Percentiles rank a stretch among this genome's conserved stretches.
phyloP scores from a whole-genome alignment of 1,140 invertebrate species.

The Drosophila pruinosa region DNA sequence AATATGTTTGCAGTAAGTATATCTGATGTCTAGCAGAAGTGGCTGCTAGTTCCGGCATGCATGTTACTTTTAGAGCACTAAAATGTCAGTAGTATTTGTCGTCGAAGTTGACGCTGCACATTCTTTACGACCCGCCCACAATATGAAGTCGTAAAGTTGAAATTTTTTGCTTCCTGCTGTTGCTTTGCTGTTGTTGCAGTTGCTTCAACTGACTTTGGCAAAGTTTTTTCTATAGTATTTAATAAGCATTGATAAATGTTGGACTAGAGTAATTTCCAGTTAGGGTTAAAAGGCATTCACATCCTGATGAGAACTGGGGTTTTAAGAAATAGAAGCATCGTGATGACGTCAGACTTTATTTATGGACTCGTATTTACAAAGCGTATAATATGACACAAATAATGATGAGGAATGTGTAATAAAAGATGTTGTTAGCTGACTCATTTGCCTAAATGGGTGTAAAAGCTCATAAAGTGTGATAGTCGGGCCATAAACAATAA shows the following conservation, averaged over 20 bases:
- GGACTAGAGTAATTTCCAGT: slow-evolving; percentile 47
- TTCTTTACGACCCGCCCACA: slow-evolving; percentile 78
- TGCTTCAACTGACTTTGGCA: slow-evolving; percentile 21
- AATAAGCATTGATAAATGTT: slow-evolving; percentile 72
- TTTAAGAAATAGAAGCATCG: no score
- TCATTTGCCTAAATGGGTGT: slow-evolving; percentile 45
- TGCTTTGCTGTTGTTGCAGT: slow-evolving; percentile 39
- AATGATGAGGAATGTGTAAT: slow-evolving; percentile 44
- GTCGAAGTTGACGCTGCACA: slow-evolving; percentile 67
- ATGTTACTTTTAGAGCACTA: slow-evolving; percentile 50
- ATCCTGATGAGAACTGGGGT: slow-evolving; percentile 34
- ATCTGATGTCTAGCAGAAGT: slow-evolving; percentile 66
- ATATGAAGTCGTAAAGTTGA: slow-evolving; percentile 80
- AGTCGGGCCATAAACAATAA: neutral
- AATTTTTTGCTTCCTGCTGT: slow-evolving; percentile 76
- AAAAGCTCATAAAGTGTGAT: slow-evolving; percentile 24
- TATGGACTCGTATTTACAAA: slow-evolving; percentile 59
- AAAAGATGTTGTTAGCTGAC: slow-evolving; percentile 44
- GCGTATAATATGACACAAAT: slow-evolving; percentile 46
- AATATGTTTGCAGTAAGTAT: slow-evolving; percentile 3
- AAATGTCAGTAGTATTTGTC: slow-evolving; percentile 60
- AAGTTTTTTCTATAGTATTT: slow-evolving; percentile 72
- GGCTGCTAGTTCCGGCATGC: slow-evolving; percentile 61
- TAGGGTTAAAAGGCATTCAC: slow-evolving; percentile 9
- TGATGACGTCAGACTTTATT: slow-evolving; percentile 41